Conservation (phyloP, 2,888 invertebrate species). For the Nemotelus pantherinus region DNA sequence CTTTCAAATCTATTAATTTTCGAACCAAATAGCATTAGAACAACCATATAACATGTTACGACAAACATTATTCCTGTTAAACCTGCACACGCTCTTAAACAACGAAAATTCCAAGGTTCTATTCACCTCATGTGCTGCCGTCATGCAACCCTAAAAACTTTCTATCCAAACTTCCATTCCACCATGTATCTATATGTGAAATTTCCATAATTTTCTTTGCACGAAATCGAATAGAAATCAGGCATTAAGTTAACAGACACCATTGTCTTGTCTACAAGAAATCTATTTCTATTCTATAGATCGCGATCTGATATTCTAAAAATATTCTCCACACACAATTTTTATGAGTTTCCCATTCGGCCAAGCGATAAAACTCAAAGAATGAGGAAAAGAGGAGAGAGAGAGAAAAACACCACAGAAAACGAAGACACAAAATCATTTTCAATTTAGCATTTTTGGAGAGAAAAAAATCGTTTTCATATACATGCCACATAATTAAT, state of each 20-base stretch:
- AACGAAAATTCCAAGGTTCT: too few species aligned
- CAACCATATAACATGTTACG: too few species aligned
- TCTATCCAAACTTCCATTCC: too few species aligned
- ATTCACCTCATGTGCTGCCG: too few species aligned
- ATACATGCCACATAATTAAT: conserved; percentile 23
- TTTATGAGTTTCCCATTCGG: not conserved
- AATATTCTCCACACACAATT: conserved; percentile 5
- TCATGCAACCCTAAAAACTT: too few species aligned
- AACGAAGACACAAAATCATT: not conserved
- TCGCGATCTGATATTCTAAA: conserved; percentile 14
- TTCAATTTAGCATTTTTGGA: conserved; percentile 1
- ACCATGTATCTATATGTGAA: not conserved
- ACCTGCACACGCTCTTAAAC: too few species aligned
- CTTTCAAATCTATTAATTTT: too few species aligned
- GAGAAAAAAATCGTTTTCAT: not conserved
- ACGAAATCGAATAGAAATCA: not conserved
- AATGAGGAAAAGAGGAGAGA: not conserved
- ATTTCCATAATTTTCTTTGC: not conserved
- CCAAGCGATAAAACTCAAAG: not conserved
- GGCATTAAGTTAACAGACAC: not conserved
- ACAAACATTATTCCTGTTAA: too few species aligned
- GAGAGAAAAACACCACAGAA: not conserved
- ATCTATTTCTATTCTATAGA: conserved; percentile 1
- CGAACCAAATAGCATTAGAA: too few species aligned
- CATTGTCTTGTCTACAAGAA: not conserved